These are phyloP conservation scores for Peromyscus eremicus DNA, from an alignment of 2,797 vertebrate species.

Conservation along the genomic window DNA sequence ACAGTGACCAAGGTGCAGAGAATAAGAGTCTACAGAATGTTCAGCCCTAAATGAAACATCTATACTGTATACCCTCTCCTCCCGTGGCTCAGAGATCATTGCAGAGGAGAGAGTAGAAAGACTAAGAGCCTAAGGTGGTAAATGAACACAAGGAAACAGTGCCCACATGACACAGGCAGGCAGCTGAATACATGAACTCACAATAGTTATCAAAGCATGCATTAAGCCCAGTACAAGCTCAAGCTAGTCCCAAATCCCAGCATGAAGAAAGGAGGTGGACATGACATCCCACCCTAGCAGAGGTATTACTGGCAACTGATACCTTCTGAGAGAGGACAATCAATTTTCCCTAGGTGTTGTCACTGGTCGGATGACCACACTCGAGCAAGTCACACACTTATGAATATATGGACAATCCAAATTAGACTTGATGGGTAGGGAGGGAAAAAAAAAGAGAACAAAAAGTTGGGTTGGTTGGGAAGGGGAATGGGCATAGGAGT, in stretches of 20 bases:
- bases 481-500: not conserved
- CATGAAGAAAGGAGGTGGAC: not conserved
- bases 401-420: not conserved
- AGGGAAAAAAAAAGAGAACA: not conserved
- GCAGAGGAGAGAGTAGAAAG: not conserved
- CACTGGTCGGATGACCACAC: not conserved
- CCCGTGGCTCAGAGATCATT: not conserved
- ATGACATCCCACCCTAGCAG: not conserved
- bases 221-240: not conserved
- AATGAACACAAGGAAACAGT: not conserved
- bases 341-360: not conserved
- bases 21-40: not conserved
- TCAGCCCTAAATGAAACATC: no score
- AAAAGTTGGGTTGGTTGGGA: not conserved
- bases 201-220: not conserved
- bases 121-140: not conserved
- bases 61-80: not conserved
- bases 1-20: not conserved
- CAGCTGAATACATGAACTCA: not conserved
- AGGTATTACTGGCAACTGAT: not conserved
- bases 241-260: not conserved
- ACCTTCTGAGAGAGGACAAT: not conserved
- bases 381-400: not conserved
- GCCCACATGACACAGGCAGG: not conserved
- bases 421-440: not conserved